Conservation (phyloP, 2,113 vertebrate genomes). For the Oncorhynchus kisutch region DNA sequence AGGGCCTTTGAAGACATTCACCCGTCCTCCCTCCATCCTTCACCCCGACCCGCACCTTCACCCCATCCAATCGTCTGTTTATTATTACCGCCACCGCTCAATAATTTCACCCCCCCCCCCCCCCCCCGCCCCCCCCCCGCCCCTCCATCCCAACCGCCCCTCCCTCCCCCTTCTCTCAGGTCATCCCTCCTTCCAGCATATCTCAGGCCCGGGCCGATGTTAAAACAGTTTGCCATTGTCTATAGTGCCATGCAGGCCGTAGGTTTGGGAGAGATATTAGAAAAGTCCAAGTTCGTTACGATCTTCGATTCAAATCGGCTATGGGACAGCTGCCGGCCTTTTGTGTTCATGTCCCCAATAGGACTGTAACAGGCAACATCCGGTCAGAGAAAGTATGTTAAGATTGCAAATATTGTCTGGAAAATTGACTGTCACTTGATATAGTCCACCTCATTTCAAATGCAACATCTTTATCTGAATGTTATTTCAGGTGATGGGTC, state of each 20-base stretch:
- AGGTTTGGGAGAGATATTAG: slow-evolving; percentile 63
- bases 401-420: too few relatives aligned
- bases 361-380: too few relatives aligned
- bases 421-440: too few relatives aligned
- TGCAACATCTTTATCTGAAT: background rate
- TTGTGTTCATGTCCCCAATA: too few relatives aligned
- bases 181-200: background rate
- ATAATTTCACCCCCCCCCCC: background rate
- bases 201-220: slow-evolving; percentile 24
- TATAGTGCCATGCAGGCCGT: slow-evolving; percentile 39
- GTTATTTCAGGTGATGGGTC: background rate
- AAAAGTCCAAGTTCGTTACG: slow-evolving; percentile 20
- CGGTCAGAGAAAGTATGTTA: too few relatives aligned
- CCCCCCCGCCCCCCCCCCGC: background rate
- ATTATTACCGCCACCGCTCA: slow-evolving; percentile 16
- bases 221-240: slow-evolving; percentile 7
- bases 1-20: slow-evolving; percentile 37
- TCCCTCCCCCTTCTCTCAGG: background rate
- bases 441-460: background rate
- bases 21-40: slow-evolving; percentile 20
- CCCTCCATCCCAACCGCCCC: background rate
- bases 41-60: slow-evolving; percentile 17
- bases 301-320: background rate
- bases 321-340: too few relatives aligned
- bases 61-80: slow-evolving; percentile 12